Evolutionary conservation across 2,797 vertebrate species (phyloP), one percentile per base, ranked within the genome.

Genomic region (Danio kyathit): DNA sequence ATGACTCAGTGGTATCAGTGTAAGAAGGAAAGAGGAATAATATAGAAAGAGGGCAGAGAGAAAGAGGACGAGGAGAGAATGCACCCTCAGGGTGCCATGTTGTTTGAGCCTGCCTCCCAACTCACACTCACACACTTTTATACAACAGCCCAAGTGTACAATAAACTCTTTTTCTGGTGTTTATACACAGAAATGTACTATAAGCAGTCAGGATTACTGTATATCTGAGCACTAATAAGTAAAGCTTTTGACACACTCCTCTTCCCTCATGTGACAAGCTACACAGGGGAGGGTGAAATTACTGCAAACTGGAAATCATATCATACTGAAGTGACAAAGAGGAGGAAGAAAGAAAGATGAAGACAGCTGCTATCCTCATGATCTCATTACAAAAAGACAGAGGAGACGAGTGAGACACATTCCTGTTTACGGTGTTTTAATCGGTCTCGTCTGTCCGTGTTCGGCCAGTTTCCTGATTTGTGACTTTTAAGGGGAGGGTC

Each of bases 91-190:
- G 79, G 74, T 52, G 17, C 51, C 48, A 75, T 75, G 19, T 71
- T 74, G 76, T 76, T 79, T 64, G 60, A 64, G 73, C 71, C 71
- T 82, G 80, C 43, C 67, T 78, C 17, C 40, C 8, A 66, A 43
- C 60, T 19, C 43, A 40, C 51, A 38, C 10, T 49, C 29, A 12
- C 9, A 79, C 2, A 17, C 56, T 29, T 29, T 51, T 44, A 61
- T 21, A 51, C 44, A 40, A 19, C 7, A 13, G 12, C 12, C 12
- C 41, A 21, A 52, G 4, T 29, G 7, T 54, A 43, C 48, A 65
- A 2, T 54, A 43, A 52, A 54, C 7, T 12, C 38, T 43, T 13
- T 52, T 63, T 40, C n/a, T 52, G 4, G 41, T 14, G 54, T 5
- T 29, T 29, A 65, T 44, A 74, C 12, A 46, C n/a, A 59, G 7